Base-by-base conservation (phyloP, 2,888 invertebrate genomes). In the Tuta absoluta region DNA sequence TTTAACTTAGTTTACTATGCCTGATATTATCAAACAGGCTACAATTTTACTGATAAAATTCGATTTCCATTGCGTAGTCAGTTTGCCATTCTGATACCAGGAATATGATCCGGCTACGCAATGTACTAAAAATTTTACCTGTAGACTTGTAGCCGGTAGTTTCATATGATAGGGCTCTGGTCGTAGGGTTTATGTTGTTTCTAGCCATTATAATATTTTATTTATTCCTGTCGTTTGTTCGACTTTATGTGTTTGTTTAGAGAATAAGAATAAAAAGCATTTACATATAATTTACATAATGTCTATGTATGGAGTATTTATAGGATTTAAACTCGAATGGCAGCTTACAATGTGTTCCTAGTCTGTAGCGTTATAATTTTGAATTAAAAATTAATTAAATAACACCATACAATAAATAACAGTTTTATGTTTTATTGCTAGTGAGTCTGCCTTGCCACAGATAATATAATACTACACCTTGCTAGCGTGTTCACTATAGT, bases 231-330 rank as follows among this genome's bases (percentile, higher is more conserved):
- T 24, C 14, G 2, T 53, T 28, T 24, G 19, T 12, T 33, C 56
- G 19, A 24, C 17, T 33, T 4, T 3, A 1, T 24, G 17, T 33
- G 24, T n/a, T 12, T 28, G 33, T 28, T 17, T 56, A 33, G n/a
- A 33, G 56, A 53, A 53, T 56, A 56, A 56, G 28, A n/a, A 60
- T 19, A 60, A 17, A 45, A 61, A 48, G 61, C 61, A 61, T 61
- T 61, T 61, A 61, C 60, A 37, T 59, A 38, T 28, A 4, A 63
- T 57, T 57, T 48, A 48, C 58, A 63, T 63, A 58, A 51, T 58
- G 12, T 21, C 57, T 57, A 63, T 63, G 58, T 59, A 59, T 63
- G 8, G n/a, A 28, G 21, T 53, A 23, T 62, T 53, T 23, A 53
- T 53, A 24, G 21, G 49, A 45, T 63, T 17, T 10, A 12, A 33